phyloP scores from a whole-genome alignment of 2,797 vertebrate species.

The Lemur catta region DNA sequence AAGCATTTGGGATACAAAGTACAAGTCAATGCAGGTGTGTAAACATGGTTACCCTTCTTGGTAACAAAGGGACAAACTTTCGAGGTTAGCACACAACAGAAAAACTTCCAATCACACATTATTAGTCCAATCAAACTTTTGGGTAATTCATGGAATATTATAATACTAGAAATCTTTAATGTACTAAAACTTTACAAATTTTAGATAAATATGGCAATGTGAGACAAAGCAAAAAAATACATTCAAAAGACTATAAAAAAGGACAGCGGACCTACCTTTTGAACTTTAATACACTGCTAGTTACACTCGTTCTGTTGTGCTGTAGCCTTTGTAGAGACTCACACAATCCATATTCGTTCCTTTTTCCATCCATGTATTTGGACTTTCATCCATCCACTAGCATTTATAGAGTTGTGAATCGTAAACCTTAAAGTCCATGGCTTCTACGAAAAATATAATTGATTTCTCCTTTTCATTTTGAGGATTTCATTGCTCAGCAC shows the following conservation, averaged over 20 bases:
- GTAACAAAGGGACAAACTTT: not conserved
- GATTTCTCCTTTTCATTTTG: not conserved
- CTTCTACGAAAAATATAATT: not conserved
- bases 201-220: not conserved
- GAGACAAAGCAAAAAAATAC: not conserved
- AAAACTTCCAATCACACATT: not conserved
- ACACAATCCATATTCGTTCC: not conserved
- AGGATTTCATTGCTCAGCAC: not conserved
- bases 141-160: not conserved
- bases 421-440: not conserved
- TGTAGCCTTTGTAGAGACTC: not conserved
- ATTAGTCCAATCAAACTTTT: not conserved
- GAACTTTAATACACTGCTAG: not conserved
- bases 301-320: not conserved
- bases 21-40: not conserved
- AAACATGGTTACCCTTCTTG: not conserved
- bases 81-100: not conserved
- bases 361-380: not conserved
- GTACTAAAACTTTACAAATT: not conserved
- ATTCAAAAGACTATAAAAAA: not conserved
- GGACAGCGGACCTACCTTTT: not conserved
- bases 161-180: not conserved
- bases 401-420: not conserved
- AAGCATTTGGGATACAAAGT: not conserved
- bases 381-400: not conserved